phyloP scores from a whole-genome alignment of 2,113 vertebrate genomes.

The Lynx canadensis region DNA sequence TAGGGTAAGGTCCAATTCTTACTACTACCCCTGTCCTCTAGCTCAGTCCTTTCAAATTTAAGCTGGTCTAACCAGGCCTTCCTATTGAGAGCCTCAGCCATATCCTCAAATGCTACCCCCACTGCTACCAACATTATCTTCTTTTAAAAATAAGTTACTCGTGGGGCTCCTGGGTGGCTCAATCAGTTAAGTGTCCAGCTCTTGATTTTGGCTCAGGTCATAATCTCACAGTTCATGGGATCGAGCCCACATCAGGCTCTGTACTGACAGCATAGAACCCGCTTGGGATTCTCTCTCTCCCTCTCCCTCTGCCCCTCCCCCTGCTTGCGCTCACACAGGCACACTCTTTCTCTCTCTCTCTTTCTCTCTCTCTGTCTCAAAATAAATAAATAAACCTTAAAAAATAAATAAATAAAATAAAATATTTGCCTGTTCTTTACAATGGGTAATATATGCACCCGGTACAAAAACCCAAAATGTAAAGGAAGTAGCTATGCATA shows the following conservation, averaged over 20 bases:
- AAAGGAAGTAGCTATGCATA: neutral
- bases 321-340: no score
- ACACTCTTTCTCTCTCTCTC: no score
- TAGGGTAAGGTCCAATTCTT: neutral
- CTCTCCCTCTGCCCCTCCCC: neutral
- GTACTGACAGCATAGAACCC: neutral
- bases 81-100: neutral
- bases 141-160: neutral
- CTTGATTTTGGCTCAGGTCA: neutral
- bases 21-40: neutral
- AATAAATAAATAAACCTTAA: no score
- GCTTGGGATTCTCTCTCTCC: neutral
- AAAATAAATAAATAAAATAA: no score
- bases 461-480: neutral
- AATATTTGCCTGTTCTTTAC: neutral
- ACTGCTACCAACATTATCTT: neutral
- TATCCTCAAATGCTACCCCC: neutral
- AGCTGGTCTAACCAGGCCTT: neutral
- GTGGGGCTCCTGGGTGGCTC: neutral
- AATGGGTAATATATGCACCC: neutral
- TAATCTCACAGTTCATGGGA: neutral
- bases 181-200: neutral
- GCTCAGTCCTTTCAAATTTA: neutral
- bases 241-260: neutral
- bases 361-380: no score